Evolutionary conservation across 1,140 invertebrate genomes (phyloP).

Genomic region (Drosophila pseudoananassae): DNA sequence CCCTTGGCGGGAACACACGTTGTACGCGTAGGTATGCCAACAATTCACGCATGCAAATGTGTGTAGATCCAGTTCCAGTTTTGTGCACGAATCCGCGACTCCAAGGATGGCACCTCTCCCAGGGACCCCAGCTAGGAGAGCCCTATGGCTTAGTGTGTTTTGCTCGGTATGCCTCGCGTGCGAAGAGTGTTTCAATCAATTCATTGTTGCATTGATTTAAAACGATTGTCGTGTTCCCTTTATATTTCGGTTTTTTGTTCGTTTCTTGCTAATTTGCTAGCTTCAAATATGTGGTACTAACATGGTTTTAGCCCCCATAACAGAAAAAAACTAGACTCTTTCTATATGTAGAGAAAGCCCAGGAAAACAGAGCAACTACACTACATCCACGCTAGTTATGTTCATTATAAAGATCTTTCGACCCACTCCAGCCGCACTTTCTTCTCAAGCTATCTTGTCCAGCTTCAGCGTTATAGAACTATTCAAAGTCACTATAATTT

Average conservation of each 20-base stretch:
- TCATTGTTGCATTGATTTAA: conserved; percentile 75
- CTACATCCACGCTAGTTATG: no score
- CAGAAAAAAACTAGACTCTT: background rate
- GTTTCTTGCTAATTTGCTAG: conserved; percentile 5
- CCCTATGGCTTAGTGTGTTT: conserved; percentile 40
- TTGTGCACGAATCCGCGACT: conserved; percentile 14
- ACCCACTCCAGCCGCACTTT: conserved; percentile 15
- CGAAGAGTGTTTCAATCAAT: conserved; percentile 76
- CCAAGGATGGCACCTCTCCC: background rate
- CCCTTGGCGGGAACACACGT: conserved; percentile 38
- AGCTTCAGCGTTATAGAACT: conserved; percentile 16
- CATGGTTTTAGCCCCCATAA: no score
- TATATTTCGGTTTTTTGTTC: conserved; percentile 5
- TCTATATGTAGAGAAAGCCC: no score
- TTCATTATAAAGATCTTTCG: background rate
- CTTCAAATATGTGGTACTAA: background rate
- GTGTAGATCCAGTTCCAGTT: conserved; percentile 61
- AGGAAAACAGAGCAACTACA: no score
- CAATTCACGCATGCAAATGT: conserved; percentile 81
- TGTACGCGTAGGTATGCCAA: conserved; percentile 81
- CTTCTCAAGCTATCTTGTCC: conserved; percentile 9
- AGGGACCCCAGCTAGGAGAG: conserved; percentile 7
- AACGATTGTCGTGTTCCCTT: conserved; percentile 77
- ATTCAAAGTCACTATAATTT: conserved; percentile 15
- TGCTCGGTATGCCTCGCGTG: conserved; percentile 56